A percentile compares a stretch with the other conserved stretches of the same genome.
phyloP scores from a whole-genome alignment of 2,113 vertebrate species.

The Albula glossodonta region DNA sequence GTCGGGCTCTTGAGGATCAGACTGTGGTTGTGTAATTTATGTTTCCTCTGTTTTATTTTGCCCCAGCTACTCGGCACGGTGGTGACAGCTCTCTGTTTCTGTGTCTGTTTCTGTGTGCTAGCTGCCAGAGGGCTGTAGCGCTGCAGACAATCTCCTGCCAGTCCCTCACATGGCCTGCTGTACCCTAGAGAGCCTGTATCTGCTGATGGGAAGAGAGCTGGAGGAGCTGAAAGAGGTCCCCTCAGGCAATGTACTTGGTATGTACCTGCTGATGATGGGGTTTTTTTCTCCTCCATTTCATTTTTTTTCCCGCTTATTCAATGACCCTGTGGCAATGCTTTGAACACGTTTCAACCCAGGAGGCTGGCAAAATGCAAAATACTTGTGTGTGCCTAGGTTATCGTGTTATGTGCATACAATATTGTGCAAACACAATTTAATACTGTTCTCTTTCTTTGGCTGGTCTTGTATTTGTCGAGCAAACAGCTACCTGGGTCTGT shows the following conservation, averaged over 20 bases:
- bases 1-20: background rate
- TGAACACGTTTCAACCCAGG: background rate
- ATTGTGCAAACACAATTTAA: background rate
- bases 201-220: slow-evolving; percentile 92
- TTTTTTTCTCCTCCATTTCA: background rate
- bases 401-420: background rate
- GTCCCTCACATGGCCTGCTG: slow-evolving; percentile 82
- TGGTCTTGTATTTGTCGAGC: background rate
- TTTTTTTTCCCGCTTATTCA: background rate
- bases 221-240: slow-evolving; percentile 88
- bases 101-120: slow-evolving; percentile 46
- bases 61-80: background rate
- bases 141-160: slow-evolving; percentile 55
- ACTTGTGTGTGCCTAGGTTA: background rate
- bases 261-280: slow-evolving; percentile 12
- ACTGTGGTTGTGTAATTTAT: background rate
- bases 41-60: background rate
- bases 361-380: background rate
- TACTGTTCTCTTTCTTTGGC: background rate
- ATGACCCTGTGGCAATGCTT: background rate
- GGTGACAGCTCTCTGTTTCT: background rate
- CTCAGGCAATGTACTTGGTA: slow-evolving; percentile 90
- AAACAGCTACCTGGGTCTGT: background rate
- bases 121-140: slow-evolving; percentile 72
- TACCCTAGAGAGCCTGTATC: slow-evolving; percentile 80